Conservation (phyloP, 2,797 vertebrate genomes). For the Squalus acanthias region DNA sequence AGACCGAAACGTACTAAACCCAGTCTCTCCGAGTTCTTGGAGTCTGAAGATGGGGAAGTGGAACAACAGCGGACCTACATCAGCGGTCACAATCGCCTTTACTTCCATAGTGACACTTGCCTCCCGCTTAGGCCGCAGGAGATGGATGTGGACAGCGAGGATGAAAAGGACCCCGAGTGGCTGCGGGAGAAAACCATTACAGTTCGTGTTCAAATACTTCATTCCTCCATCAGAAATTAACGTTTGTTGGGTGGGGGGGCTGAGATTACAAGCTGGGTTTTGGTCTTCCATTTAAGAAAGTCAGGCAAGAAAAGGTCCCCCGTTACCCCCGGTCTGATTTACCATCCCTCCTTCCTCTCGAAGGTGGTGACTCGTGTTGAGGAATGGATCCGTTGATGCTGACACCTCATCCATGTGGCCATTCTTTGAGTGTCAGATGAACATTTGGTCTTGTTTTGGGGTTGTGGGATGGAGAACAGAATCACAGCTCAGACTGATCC, state of each 20-base stretch:
- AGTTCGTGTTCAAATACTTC: slow-evolving; percentile 58
- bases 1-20: slow-evolving; percentile 96
- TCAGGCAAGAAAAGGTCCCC: not conserved
- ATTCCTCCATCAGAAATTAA: not conserved
- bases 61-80: slow-evolving; percentile 93
- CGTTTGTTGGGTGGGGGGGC: too few relatives aligned
- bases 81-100: slow-evolving; percentile 94
- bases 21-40: slow-evolving; percentile 93
- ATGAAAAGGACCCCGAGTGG: slow-evolving; percentile 94
- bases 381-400: not conserved
- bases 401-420: not conserved
- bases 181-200: slow-evolving; percentile 94
- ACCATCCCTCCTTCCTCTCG: not conserved
- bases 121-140: slow-evolving; percentile 93
- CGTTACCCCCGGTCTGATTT: not conserved
- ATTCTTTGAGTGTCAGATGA: not conserved
- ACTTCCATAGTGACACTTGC: slow-evolving; percentile 98
- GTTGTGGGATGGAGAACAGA: not conserved
- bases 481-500: not conserved
- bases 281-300: not conserved
- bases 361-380: not conserved
- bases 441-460: not conserved
- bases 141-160: slow-evolving; percentile 97
- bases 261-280: not conserved
- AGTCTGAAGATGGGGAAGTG: slow-evolving; percentile 89